These are phyloP conservation scores for Sebastes matsubarae DNA, from an alignment of 2,797 vertebrate species.

Conservation along the genomic window DNA sequence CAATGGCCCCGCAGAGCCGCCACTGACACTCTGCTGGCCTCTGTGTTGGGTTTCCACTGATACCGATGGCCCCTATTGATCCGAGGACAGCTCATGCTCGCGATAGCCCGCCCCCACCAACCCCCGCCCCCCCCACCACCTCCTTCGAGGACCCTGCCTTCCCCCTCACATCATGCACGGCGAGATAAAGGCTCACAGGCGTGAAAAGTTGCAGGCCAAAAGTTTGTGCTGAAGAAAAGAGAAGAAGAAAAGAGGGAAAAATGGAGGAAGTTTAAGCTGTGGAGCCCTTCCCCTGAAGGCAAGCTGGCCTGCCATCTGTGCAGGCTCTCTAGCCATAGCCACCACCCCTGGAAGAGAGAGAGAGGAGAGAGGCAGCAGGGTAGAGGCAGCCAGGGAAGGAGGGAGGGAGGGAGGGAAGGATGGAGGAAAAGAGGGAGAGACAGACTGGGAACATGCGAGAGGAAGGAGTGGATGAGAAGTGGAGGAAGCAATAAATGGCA, in stretches of 20 bases:
- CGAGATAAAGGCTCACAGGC: conserved; percentile 83
- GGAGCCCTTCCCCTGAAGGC: conserved; percentile 85
- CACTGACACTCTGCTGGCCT: conserved; percentile 31
- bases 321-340: conserved; percentile 82
- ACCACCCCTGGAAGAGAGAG: conserved; percentile 79
- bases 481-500: conserved; percentile 41
- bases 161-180: conserved; percentile 75
- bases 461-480: conserved; percentile 43
- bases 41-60: conserved; percentile 58
- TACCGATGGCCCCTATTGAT: conserved; percentile 79
- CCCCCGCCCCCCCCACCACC: background rate
- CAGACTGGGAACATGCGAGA: conserved; percentile 55
- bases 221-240: conserved; percentile 80
- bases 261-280: conserved; percentile 84
- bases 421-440: conserved; percentile 59
- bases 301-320: conserved; percentile 87
- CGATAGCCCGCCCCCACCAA: conserved; percentile 16
- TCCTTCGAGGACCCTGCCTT: conserved; percentile 57
- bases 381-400: conserved; percentile 65
- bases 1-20: conserved; percentile 21
- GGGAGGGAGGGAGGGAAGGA: conserved; percentile 53
- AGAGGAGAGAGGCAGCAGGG: conserved; percentile 53
- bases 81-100: conserved; percentile 58
- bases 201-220: conserved; percentile 83
- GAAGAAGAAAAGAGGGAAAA: conserved; percentile 74